Evolutionary conservation across 2,113 vertebrate genomes (phyloP).

Genomic region (Solea senegalensis): DNA sequence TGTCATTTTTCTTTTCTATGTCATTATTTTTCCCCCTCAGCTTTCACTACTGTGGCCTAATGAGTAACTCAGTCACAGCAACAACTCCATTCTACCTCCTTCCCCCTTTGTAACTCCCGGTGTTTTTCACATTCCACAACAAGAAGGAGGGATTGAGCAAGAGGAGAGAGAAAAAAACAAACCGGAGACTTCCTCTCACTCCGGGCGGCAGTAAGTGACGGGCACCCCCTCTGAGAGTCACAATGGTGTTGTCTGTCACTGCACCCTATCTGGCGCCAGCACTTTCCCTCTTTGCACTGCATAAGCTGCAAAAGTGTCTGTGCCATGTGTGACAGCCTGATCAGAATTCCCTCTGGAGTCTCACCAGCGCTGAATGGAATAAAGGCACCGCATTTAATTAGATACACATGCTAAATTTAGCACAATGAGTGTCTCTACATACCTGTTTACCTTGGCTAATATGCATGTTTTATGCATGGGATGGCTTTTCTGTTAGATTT

Average conservation of each 20-base stretch:
- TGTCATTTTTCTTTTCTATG: not conserved
- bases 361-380: slow-evolving; percentile 16
- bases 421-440: slow-evolving; percentile 2
- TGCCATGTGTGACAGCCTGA: slow-evolving; percentile 29
- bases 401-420: slow-evolving; percentile 29
- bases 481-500: slow-evolving; percentile 24
- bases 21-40: not conserved
- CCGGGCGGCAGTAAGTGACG: slow-evolving; percentile 53
- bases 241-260: slow-evolving; percentile 56
- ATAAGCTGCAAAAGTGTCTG: slow-evolving; percentile 57
- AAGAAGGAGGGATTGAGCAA: slow-evolving; percentile 1
- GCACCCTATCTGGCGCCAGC: slow-evolving; percentile 58
- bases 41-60: not conserved
- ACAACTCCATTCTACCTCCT: not conserved
- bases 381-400: slow-evolving; percentile 25
- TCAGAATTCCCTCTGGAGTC: slow-evolving; percentile 21
- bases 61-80: no score
- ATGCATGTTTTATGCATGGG: slow-evolving; percentile 22
- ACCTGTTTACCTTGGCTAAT: slow-evolving; percentile 32
- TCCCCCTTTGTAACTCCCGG: not conserved
- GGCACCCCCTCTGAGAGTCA: slow-evolving; percentile 51
- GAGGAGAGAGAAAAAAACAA: slow-evolving; percentile 31
- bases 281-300: slow-evolving; percentile 46
- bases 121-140: not conserved
- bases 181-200: slow-evolving; percentile 26